A percentile compares a stretch with the other conserved stretches of the same genome.
Conservation (phyloP, 2,797 vertebrate genomes). For the Melanotaenia boesemani region DNA sequence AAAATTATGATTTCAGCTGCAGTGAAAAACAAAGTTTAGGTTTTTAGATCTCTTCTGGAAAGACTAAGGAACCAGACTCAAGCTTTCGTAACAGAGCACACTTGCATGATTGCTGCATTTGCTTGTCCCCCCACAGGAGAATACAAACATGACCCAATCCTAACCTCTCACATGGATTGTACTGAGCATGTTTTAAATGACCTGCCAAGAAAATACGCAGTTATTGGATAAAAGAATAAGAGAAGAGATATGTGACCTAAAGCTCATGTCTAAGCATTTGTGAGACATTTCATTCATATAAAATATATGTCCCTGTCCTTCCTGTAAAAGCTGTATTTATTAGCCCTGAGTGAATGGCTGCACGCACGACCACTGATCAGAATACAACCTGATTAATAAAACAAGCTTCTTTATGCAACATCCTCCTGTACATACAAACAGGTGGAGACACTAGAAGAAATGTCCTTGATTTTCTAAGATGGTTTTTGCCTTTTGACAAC, state of each 20-base stretch:
- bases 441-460: too few relatives aligned
- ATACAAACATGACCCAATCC: neutral
- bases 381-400: neutral
- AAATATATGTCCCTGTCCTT: neutral
- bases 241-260: neutral
- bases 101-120: neutral
- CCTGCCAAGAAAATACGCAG: neutral
- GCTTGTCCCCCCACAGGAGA: constrained; percentile 4
- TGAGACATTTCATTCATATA: neutral
- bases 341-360: neutral
- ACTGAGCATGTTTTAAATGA: neutral
- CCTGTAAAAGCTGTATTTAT: neutral
- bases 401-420: neutral
- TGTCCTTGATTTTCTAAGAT: too few relatives aligned
- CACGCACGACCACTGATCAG: neutral
- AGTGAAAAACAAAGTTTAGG: neutral
- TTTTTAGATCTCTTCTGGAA: neutral
- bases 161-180: neutral
- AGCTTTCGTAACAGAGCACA: neutral
- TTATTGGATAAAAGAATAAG: neutral
- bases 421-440: neutral
- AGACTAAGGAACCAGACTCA: neutral
- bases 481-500: too few relatives aligned
- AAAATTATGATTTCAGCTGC: neutral
- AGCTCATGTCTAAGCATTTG: neutral